Conservation (phyloP, 2,888 invertebrate species). For the Polylopha cassiicola region DNA sequence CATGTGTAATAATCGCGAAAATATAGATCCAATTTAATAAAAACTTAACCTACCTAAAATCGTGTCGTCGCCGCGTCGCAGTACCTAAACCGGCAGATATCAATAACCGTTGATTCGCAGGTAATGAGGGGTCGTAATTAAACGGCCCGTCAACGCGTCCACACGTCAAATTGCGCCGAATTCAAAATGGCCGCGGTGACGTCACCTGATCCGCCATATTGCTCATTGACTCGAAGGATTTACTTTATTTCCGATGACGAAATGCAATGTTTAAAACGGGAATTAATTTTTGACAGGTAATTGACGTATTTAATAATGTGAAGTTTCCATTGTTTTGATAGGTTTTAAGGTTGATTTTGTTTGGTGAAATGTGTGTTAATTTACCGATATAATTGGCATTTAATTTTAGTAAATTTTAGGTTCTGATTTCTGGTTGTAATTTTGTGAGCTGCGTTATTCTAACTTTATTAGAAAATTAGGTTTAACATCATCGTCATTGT, state of each 20-base stretch:
- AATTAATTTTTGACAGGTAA: conserved; percentile 32
- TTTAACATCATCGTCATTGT: too few relatives aligned
- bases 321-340: conserved; percentile 5
- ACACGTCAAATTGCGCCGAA: conserved; percentile 64
- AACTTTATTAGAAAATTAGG: too few relatives aligned
- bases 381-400: too few relatives aligned
- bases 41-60: conserved; percentile 9
- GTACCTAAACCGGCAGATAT: conserved; percentile 39
- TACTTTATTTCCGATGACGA: conserved; percentile 36
- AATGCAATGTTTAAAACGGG: conserved; percentile 2
- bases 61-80: conserved; percentile 36
- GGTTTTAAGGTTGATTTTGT: not conserved
- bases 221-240: conserved; percentile 40
- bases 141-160: conserved; percentile 72
- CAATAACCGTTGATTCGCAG: conserved; percentile 66
- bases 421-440: too few relatives aligned
- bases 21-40: not conserved
- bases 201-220: conserved; percentile 33
- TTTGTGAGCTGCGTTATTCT: too few relatives aligned
- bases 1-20: conserved; percentile 1
- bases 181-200: conserved; percentile 61
- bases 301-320: conserved; percentile 3
- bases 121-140: conserved; percentile 75
- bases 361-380: too few relatives aligned
- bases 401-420: too few relatives aligned